These are phyloP conservation scores for Pseudorectes ferrugineus DNA, from an alignment of 2,113 vertebrate genomes.

Conservation along the genomic window DNA sequence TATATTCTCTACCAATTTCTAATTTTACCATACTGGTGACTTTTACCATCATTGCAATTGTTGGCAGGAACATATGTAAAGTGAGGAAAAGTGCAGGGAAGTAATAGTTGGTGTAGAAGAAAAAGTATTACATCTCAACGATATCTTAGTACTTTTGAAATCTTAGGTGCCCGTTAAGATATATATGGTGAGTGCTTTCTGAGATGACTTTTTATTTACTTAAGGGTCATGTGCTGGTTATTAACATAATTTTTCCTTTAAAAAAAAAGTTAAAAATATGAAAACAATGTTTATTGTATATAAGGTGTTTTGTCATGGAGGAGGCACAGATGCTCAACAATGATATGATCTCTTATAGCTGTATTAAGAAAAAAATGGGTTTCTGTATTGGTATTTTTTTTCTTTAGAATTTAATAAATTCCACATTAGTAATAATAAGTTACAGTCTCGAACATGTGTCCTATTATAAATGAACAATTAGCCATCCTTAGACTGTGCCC, in stretches of 20 bases:
- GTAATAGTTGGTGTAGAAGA: not conserved
- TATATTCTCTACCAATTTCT: not conserved
- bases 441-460: constrained; percentile 61
- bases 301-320: not conserved
- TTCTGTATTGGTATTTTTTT: constrained; percentile 81
- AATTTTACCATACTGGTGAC: not conserved
- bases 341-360: not conserved
- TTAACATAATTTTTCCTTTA: not conserved
- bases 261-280: not conserved
- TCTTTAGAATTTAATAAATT: constrained; percentile 81
- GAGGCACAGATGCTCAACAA: not conserved
- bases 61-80: not conserved
- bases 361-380: constrained; percentile 48
- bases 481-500: constrained; percentile 75
- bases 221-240: not conserved
- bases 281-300: not conserved
- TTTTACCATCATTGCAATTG: not conserved
- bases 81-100: not conserved
- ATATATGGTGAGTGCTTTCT: not conserved
- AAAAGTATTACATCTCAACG: not conserved
- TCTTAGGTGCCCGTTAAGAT: not conserved
- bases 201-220: not conserved
- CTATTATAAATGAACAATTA: constrained; percentile 75
- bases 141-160: not conserved
- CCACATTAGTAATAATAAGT: constrained; percentile 77